Conservation (phyloP, 2,113 vertebrate genomes). For the Sturnus vulgaris region DNA sequence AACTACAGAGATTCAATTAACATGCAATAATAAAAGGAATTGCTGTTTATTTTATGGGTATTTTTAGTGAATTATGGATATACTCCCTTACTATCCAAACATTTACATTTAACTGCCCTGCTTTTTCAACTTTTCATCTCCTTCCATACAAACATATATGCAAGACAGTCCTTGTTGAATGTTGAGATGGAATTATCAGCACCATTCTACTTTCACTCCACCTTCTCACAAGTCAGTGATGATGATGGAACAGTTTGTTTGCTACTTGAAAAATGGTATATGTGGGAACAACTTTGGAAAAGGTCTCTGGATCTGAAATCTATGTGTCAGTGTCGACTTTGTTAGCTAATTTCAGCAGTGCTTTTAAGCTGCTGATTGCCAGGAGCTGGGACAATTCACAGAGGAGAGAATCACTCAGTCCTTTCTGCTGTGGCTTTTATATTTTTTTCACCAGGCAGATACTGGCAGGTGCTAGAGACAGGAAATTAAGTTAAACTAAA, state of each 20-base stretch:
- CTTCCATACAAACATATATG: not conserved
- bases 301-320: not conserved
- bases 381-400: not conserved
- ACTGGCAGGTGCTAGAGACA: not conserved
- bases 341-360: not conserved
- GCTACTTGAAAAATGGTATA: not conserved
- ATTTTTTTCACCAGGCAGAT: not conserved
- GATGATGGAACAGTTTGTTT: not conserved
- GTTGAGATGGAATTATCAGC: not conserved
- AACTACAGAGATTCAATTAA: not conserved
- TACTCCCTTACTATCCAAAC: not conserved
- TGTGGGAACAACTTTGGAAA: not conserved
- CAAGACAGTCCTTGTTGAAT: not conserved
- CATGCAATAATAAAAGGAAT: not conserved
- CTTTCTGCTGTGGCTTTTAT: not conserved
- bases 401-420: not conserved
- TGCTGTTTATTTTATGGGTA: not conserved
- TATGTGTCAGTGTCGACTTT: not conserved
- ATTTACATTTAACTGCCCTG: not conserved
- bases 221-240: not conserved
- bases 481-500: slow-evolving; percentile 14
- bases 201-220: not conserved
- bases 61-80: not conserved
- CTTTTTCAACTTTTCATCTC: not conserved
- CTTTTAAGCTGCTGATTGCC: not conserved